These are phyloP conservation scores for Takifugu rubripes DNA, from an alignment of 2,797 vertebrate genomes.

Conservation along the genomic window DNA sequence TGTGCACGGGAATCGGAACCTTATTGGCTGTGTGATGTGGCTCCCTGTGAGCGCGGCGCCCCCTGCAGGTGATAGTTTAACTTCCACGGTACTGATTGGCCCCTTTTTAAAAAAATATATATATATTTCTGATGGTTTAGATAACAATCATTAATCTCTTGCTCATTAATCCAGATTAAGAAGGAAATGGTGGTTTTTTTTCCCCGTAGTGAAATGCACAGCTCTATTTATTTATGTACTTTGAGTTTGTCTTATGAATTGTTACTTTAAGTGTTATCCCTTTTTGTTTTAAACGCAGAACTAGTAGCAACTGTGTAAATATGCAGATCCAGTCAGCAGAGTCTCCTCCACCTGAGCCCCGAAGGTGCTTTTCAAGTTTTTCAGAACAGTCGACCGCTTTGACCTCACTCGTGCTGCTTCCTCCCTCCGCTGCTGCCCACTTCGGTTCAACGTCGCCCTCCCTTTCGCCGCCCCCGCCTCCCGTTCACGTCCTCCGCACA, in stretches of 20 bases:
- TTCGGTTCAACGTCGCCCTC: slow-evolving; percentile 14
- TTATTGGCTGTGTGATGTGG: slow-evolving; percentile 34
- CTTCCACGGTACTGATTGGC: slow-evolving; percentile 58
- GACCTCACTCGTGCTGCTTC: slow-evolving; percentile 33
- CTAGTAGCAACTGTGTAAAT: slow-evolving; percentile 77
- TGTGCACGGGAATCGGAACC: slow-evolving; percentile 38
- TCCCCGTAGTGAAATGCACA: slow-evolving; percentile 66
- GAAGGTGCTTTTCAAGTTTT: slow-evolving; percentile 33
- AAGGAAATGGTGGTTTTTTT: slow-evolving; percentile 36
- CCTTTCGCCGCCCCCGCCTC: slow-evolving; percentile 15
- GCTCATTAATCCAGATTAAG: slow-evolving; percentile 26
- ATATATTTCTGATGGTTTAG: slow-evolving; percentile 2
- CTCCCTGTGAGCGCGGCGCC: slow-evolving; percentile 43
- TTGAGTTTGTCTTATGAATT: slow-evolving; percentile 50
- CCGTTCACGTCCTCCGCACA: slow-evolving; percentile 49
- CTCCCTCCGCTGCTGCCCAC: slow-evolving; percentile 20
- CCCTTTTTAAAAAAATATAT: slow-evolving; percentile 1
- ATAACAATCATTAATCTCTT: slow-evolving; percentile 15
- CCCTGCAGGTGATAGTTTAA: slow-evolving; percentile 48
- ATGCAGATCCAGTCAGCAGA: slow-evolving; percentile 64
- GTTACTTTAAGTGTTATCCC: slow-evolving; percentile 42
- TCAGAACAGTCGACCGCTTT: slow-evolving; percentile 3
- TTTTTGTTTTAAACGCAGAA: slow-evolving; percentile 57
- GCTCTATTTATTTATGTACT: slow-evolving; percentile 73
- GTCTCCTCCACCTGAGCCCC: slow-evolving; percentile 28